Evolutionary conservation across 2,888 invertebrate species (phyloP).

Genomic region (Vannuccia rotundouncinata): DNA sequence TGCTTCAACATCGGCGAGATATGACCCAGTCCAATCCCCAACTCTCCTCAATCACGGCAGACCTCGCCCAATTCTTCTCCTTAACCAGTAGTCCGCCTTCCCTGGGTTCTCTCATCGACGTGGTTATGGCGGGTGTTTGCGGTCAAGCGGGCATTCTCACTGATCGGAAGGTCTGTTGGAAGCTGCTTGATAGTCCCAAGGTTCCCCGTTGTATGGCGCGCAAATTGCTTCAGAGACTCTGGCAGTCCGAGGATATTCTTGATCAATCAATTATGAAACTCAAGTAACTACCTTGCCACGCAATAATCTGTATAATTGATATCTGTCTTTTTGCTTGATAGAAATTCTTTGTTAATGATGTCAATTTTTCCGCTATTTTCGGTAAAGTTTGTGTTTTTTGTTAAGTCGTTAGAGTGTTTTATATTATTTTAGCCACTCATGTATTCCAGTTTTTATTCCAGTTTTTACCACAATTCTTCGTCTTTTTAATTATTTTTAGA

Average conservation of each 20-base stretch:
- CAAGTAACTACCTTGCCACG: too few species aligned
- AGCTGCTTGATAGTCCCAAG: too few species aligned
- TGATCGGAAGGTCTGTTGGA: not conserved
- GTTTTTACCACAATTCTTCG: too few species aligned
- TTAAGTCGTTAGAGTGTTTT: too few species aligned
- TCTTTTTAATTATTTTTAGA: not conserved
- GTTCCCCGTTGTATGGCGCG: not conserved
- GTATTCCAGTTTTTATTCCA: too few species aligned
- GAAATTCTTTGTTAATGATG: too few species aligned
- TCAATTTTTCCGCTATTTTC: too few species aligned
- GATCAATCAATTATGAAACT: too few species aligned
- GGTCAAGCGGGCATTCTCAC: not conserved
- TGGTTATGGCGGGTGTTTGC: not conserved
- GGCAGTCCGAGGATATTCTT: not conserved
- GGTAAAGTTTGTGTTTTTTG: too few species aligned
- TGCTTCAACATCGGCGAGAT: not conserved
- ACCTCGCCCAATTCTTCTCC: not conserved
- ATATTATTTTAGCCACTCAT: too few species aligned
- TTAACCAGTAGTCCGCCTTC: not conserved
- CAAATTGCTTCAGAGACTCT: not conserved
- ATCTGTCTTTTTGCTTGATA: too few species aligned
- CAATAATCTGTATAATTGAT: too few species aligned
- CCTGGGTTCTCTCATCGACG: not conserved
- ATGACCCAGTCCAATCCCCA: not conserved
- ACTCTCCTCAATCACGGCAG: not conserved